phyloP scores from a whole-genome alignment of 2,797 vertebrate genomes.

The Oryzias sinensis region DNA sequence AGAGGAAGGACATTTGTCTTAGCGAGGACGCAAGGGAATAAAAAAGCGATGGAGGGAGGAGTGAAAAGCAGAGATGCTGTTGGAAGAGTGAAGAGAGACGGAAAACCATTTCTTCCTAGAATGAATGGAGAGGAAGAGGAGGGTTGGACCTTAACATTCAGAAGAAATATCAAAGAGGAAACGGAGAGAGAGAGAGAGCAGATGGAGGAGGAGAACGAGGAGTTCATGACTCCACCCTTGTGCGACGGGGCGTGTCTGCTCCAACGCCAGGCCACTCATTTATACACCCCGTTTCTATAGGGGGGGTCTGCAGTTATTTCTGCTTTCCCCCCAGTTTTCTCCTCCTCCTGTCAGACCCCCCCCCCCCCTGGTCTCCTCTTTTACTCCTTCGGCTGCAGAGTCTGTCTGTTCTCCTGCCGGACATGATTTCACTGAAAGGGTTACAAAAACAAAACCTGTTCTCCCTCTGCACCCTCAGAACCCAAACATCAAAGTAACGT shows the following conservation, averaged over 20 bases:
- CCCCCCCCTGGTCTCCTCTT: constrained; percentile 12
- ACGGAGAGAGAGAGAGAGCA: constrained; percentile 47
- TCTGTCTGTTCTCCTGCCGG: constrained; percentile 13
- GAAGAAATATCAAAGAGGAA: constrained; percentile 35
- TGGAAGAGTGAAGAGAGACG: constrained; percentile 14
- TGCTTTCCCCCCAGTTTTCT: not conserved
- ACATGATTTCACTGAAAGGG: constrained; percentile 5
- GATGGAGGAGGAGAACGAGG: constrained; percentile 47
- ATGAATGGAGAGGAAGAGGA: constrained; percentile 65
- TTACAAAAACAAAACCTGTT: not conserved
- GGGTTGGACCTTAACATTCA: constrained; percentile 59
- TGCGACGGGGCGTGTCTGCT: constrained; percentile 74
- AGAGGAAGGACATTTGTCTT: constrained; percentile 17
- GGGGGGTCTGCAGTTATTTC: constrained; percentile 1
- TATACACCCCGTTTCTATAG: constrained; percentile 36
- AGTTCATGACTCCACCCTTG: constrained; percentile 70
- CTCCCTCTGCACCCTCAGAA: not conserved
- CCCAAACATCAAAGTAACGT: too few species aligned
- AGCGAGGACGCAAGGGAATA: not conserved
- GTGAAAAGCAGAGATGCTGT: constrained; percentile 38
- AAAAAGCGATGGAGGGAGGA: constrained; percentile 17
- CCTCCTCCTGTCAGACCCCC: constrained; percentile 14
- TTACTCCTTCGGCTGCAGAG: constrained; percentile 25
- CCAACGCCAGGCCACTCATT: constrained; percentile 58
- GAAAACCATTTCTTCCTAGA: constrained; percentile 35